A percentile compares a stretch with the other conserved stretches of the same genome.
phyloP scores from a whole-genome alignment of 2,113 vertebrate species.

The Leptocoma aspasia region DNA sequence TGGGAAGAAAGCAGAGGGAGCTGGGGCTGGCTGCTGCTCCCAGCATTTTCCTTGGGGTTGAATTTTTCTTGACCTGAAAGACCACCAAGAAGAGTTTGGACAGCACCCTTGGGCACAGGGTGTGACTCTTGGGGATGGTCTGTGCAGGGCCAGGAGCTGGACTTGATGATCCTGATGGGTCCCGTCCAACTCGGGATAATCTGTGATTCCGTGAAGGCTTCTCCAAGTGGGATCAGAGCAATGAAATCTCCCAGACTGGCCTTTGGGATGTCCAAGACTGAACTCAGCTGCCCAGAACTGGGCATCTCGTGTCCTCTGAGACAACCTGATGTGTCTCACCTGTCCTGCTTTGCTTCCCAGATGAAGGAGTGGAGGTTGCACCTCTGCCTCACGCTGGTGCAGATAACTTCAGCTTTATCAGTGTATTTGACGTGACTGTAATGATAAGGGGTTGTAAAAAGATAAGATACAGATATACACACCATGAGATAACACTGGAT shows the following conservation, averaged over 20 bases:
- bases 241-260: fast-evolving
- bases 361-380: background rate
- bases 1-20: background rate
- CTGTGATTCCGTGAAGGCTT: background rate
- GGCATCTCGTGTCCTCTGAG: background rate
- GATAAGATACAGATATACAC: background rate
- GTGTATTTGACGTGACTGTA: fast-evolving
- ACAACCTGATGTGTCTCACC: background rate
- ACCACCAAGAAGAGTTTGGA: background rate
- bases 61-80: background rate
- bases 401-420: background rate
- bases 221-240: background rate
- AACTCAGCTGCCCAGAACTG: background rate
- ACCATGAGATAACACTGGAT: background rate
- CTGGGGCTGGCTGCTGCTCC: background rate
- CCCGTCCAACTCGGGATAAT: background rate
- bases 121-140: background rate
- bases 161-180: too few species aligned
- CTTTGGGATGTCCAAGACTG: background rate
- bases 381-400: background rate
- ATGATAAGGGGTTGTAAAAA: background rate
- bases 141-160: background rate
- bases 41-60: background rate
- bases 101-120: too few species aligned
- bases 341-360: background rate